A percentile compares a stretch with the other conserved stretches of the same genome.
Evolutionary conservation across 2,113 vertebrate genomes (phyloP).

Genomic region (Macquaria australasica): DNA sequence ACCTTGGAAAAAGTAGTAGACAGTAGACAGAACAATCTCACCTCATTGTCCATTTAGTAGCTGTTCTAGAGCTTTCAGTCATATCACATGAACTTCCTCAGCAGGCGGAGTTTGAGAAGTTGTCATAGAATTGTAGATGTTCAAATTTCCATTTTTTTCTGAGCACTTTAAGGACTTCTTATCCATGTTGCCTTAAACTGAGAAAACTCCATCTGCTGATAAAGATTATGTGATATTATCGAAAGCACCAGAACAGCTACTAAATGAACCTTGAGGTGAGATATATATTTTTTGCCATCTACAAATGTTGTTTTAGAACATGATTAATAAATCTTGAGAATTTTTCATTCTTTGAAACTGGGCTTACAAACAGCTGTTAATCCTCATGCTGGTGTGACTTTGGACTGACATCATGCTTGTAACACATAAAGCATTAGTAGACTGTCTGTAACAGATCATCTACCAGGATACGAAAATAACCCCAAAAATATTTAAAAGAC

Average conservation of each 20-base stretch:
- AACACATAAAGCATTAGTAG: neutral
- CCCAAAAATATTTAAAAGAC: neutral
- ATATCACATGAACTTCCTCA: too few relatives aligned
- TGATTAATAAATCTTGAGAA: neutral
- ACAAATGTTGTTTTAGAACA: neutral
- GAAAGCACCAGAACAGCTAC: neutral
- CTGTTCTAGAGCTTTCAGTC: too few relatives aligned
- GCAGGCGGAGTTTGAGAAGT: too few relatives aligned
- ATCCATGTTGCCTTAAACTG: too few relatives aligned
- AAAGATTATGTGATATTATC: neutral
- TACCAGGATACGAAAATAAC: neutral
- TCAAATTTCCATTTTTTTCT: too few relatives aligned
- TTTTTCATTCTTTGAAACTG: neutral
- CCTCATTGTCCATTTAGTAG: too few relatives aligned
- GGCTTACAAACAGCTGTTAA: neutral
- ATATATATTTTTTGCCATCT: neutral
- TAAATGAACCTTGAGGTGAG: neutral
- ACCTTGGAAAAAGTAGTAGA: too few relatives aligned
- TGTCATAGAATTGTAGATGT: too few relatives aligned
- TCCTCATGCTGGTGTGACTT: neutral
- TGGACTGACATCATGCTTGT: neutral
- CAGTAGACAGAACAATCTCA: too few relatives aligned
- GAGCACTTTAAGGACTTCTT: too few relatives aligned
- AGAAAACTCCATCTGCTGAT: too few relatives aligned
- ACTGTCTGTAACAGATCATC: neutral